Evolutionary conservation across 2,797 vertebrate genomes (phyloP).

Genomic region (Pangasius djambal): DNA sequence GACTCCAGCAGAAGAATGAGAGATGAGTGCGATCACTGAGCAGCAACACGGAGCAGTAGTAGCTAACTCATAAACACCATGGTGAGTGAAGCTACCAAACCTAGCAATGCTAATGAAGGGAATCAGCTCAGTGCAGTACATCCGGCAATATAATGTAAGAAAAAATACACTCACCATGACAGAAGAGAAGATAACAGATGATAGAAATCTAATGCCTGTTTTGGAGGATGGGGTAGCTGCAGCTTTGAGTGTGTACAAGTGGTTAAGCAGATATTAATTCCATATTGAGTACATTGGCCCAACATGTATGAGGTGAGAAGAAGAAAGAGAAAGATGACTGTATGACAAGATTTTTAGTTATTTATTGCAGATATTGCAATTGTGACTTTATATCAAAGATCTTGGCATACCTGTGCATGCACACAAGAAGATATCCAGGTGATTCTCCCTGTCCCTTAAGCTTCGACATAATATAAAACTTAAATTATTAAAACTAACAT

Average conservation of each 20-base stretch:
- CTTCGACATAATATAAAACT: background rate
- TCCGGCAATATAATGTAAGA: background rate
- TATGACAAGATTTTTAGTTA: background rate
- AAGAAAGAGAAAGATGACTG: background rate
- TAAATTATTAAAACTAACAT: background rate
- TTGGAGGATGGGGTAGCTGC: background rate
- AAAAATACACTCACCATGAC: background rate
- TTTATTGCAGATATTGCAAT: background rate
- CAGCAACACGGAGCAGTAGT: background rate
- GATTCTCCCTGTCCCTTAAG: background rate
- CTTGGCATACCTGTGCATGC: background rate
- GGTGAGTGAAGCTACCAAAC: background rate
- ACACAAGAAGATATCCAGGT: background rate
- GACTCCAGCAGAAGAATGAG: background rate
- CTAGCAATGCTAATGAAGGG: background rate
- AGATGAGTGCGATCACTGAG: background rate
- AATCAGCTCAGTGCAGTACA: background rate
- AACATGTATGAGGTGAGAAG: background rate
- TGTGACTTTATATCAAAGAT: background rate
- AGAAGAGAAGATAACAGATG: background rate
- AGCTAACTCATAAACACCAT: background rate
- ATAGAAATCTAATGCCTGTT: background rate
- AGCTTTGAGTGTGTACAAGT: too few species aligned
- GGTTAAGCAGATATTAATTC: too few species aligned
- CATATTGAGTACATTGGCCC: too few species aligned